phyloP scores from a whole-genome alignment of 2,797 vertebrate species.

The Neosilurus mollespiculum region DNA sequence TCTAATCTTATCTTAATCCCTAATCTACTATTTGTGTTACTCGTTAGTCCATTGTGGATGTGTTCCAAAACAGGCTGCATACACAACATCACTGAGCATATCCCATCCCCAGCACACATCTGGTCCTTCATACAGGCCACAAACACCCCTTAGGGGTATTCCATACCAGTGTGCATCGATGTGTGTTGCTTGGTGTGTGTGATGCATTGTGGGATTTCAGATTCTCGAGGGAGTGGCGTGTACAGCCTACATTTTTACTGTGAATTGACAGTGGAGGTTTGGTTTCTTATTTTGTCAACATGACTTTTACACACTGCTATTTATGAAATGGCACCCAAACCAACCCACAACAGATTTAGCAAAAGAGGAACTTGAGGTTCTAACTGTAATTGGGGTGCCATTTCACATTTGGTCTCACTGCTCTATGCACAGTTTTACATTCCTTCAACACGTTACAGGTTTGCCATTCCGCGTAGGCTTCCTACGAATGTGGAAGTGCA shows the following conservation, averaged over 20 bases:
- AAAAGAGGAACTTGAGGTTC: constrained; percentile 26
- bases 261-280: neutral
- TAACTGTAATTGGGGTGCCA: neutral
- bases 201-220: constrained; percentile 2
- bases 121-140: neutral
- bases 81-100: neutral
- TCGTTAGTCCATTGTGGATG: neutral
- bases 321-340: neutral
- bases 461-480: neutral
- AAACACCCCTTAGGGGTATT: neutral
- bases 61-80: neutral
- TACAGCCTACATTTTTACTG: neutral
- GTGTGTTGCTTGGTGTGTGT: neutral
- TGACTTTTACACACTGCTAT: constrained; percentile 6
- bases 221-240: neutral
- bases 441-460: neutral
- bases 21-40: too few species aligned
- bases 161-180: neutral
- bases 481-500: constrained; percentile 1
- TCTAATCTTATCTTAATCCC: too few species aligned
- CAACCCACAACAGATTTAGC: neutral
- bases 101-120: neutral
- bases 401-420: neutral
- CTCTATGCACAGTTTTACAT: neutral
- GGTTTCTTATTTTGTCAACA: neutral